These are phyloP conservation scores for Cephus runcator DNA, from an alignment of 2,888 invertebrate genomes.

Conservation along the genomic window DNA sequence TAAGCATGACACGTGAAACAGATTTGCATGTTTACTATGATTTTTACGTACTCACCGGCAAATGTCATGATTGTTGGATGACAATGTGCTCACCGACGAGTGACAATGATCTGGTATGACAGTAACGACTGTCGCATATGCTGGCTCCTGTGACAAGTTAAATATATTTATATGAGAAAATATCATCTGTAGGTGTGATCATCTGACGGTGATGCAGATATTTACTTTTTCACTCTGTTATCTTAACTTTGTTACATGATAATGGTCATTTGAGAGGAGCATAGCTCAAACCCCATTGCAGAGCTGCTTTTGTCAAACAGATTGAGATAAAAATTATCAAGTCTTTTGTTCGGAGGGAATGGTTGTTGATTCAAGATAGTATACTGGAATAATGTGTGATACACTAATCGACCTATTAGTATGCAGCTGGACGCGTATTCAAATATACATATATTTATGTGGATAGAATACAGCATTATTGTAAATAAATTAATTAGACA, in stretches of 20 bases:
- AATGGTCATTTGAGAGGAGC: background rate
- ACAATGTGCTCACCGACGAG: constrained; percentile 59
- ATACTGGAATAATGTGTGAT: background rate
- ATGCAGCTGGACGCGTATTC: background rate
- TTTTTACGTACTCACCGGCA: constrained; percentile 47
- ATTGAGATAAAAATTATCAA: background rate
- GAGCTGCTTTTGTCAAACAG: background rate
- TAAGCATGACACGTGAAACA: background rate
- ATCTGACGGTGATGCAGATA: background rate
- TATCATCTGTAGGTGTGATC: background rate
- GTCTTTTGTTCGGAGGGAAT: constrained; percentile 1
- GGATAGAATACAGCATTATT: background rate
- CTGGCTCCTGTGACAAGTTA: constrained; percentile 45
- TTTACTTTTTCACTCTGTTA: background rate
- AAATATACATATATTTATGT: background rate
- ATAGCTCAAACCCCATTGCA: background rate
- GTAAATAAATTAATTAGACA: background rate
- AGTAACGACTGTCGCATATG: constrained; percentile 56
- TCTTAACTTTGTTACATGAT: background rate
- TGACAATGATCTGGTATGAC: constrained; percentile 60
- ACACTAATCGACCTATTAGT: background rate
- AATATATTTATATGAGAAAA: background rate
- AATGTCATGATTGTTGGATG: constrained; percentile 60
- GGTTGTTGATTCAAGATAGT: background rate
- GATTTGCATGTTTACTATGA: background rate